A percentile compares a stretch with the other conserved stretches of the same genome.
Conservation (phyloP, 2,113 vertebrate species). For the Lagopus muta region DNA sequence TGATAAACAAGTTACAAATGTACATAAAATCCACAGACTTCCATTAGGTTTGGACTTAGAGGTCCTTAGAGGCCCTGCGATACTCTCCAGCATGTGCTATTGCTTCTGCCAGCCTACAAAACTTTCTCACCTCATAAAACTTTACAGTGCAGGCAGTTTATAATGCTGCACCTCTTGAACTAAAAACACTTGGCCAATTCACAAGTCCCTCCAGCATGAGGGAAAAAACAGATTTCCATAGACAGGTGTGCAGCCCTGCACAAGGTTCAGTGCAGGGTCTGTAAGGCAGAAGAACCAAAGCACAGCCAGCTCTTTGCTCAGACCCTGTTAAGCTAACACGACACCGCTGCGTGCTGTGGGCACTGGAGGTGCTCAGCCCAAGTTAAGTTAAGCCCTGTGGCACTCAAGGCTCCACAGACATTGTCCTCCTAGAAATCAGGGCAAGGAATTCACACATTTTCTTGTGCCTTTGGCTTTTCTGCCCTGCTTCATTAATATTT, state of each 20-base stretch:
- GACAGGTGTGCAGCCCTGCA: not conserved
- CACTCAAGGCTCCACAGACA: not conserved
- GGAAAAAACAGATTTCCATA: not conserved
- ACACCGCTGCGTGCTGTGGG: not conserved
- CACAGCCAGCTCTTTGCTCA: not conserved
- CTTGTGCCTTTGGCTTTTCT: not conserved
- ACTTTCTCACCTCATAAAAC: conserved; percentile 47
- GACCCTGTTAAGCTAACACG: not conserved
- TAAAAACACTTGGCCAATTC: not conserved
- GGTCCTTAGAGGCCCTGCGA: not conserved
- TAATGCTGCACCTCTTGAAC: conserved; percentile 20
- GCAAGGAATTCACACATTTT: fast-evolving
- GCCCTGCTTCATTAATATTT: not conserved
- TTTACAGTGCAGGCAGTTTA: conserved; percentile 43
- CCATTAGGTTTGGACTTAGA: not conserved
- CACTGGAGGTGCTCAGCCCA: not conserved
- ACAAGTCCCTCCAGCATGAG: fast-evolving
- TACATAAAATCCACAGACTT: conserved; percentile 20
- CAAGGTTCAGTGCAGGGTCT: not conserved
- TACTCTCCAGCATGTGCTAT: not conserved
- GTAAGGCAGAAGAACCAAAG: fast-evolving
- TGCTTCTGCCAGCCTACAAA: conserved; percentile 36
- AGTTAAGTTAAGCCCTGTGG: too few species aligned
- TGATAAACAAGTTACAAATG: conserved; percentile 40
- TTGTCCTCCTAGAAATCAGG: not conserved